Evolutionary conservation across 2,797 vertebrate species (phyloP).

Genomic region (Myotis vivesi): DNA sequence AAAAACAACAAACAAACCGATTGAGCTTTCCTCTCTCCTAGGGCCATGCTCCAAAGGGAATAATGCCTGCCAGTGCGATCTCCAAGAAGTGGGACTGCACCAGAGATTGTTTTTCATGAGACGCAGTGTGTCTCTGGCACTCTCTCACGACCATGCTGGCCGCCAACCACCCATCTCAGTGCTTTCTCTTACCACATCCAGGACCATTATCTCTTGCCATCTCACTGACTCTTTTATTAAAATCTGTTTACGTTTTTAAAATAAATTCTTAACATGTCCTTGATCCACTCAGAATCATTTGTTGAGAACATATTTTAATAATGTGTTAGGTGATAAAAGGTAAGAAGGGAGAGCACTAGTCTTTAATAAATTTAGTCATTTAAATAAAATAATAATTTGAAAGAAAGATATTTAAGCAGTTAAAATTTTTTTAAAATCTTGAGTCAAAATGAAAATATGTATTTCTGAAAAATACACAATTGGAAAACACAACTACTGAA

Average conservation of each 20-base stretch:
- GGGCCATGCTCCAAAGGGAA: background rate
- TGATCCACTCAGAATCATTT: background rate
- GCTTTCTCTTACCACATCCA: background rate
- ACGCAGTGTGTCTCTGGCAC: background rate
- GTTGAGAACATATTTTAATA: background rate
- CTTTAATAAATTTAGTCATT: background rate
- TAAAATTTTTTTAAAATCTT: background rate
- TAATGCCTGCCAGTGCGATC: background rate
- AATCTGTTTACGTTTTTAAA: background rate
- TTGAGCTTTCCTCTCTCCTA: accelerated
- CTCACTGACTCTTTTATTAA: background rate
- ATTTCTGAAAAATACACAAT: background rate
- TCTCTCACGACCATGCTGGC: no score
- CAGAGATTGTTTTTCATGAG: background rate
- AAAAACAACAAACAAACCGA: background rate
- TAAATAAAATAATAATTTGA: conserved; percentile 31
- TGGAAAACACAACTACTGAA: background rate
- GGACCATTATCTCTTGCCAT: background rate
- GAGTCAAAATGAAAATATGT: conserved; percentile 33
- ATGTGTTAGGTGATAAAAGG: background rate
- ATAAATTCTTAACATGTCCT: background rate
- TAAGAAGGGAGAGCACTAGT: background rate
- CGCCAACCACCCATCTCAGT: accelerated
- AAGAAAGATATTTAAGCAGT: conserved; percentile 1
- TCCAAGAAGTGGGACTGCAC: background rate